Percentiles rank a stretch among this genome's conserved stretches.
phyloP scores from a whole-genome alignment of 2,113 vertebrate species.

The Mellivora capensis region DNA sequence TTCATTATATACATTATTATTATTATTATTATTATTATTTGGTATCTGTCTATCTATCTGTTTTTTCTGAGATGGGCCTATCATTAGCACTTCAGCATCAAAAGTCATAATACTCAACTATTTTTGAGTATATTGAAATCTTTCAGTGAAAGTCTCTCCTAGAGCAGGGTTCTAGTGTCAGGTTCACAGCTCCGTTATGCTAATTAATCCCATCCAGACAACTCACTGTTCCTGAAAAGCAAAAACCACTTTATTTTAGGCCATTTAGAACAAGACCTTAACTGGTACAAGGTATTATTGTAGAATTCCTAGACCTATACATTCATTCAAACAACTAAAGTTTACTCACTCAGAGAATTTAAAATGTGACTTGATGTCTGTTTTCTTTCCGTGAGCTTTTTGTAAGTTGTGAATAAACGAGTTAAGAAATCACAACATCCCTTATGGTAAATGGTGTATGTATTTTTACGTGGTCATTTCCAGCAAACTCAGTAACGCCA shows the following conservation, averaged over 20 bases:
- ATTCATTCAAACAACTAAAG: neutral
- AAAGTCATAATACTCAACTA: neutral
- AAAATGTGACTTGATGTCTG: neutral
- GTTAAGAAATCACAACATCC: neutral
- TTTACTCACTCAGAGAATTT: neutral
- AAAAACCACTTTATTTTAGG: neutral
- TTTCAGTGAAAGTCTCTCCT: neutral
- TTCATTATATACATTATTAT: neutral
- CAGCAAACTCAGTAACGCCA: neutral
- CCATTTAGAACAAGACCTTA: neutral
- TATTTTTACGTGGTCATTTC: neutral
- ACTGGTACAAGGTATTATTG: neutral
- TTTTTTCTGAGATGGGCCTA: neutral
- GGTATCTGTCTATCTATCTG: neutral
- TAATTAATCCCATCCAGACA: neutral
- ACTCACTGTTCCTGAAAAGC: neutral
- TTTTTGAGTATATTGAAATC: neutral
- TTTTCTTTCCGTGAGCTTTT: neutral
- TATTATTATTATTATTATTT: too few species aligned
- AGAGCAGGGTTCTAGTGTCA: neutral
- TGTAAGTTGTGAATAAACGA: neutral
- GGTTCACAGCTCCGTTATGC: neutral
- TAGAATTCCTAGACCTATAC: neutral
- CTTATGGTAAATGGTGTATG: neutral
- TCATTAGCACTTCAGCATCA: neutral